Evolutionary conservation across 2,888 invertebrate genomes (phyloP), one percentile per base, ranked within the genome.

Genomic region (Stictocephala bisonia): DNA sequence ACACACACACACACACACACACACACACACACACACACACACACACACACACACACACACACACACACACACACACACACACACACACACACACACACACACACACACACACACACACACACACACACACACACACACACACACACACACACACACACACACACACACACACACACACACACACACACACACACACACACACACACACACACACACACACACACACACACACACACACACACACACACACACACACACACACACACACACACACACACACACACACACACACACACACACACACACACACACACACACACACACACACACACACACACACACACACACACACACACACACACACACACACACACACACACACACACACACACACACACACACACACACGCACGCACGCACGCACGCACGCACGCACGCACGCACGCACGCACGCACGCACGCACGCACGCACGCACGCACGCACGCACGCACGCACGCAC

Each of bases 1-100:
- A 44, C 44, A 44, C 44, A 44, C 44, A 44, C 44, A 44, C 44
- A 44, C 44, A 44, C 44, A 44, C 44, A 44, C 44, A 44, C 44
- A 44, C 44, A 44, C 44, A 44, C 44, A 44, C 44, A 44, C 11
- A 44, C 44, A 44, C 44, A 44, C 44, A 44, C 44, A 44, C 44
- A 44, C 44, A 44, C 11, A 44, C 44, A 44, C 44, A 44, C 44
- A 44, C 44, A 44, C 44, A 44, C 11, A 44, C 44, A 44, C 44
- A 44, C 44, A 44, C 44, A 44, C 44, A 44, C 44, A 44, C 44
- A 44, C 44, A 44, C 44, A 44, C 44, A 44, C 44, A 44, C 44
- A 44, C 44, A 44, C 44, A 44, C 44, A 44, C 44, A 44, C 44
- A 44, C 44, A 44, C 44, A 44, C 44, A 44, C 44, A 44, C 44